Evolutionary conservation across 2,113 vertebrate genomes (phyloP).

Genomic region (Leptobrachium ailaonicum): DNA sequence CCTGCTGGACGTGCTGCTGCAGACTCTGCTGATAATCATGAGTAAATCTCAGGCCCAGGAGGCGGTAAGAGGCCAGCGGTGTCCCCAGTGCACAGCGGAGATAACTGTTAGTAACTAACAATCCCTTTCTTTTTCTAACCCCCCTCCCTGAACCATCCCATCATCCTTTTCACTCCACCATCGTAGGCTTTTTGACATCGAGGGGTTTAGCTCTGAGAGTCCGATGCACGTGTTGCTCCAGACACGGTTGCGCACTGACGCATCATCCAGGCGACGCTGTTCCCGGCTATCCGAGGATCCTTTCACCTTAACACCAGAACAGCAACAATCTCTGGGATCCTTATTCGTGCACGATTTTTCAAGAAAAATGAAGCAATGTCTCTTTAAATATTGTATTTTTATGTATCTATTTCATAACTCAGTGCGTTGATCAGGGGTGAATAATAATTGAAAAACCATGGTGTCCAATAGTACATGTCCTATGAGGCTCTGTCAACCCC

Average conservation of each 20-base stretch:
- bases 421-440: too few relatives aligned
- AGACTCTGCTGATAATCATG: conserved; percentile 95
- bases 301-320: background rate
- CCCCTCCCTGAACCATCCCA: conserved; percentile 53
- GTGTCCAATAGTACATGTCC: too few relatives aligned
- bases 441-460: too few relatives aligned
- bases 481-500: too few relatives aligned
- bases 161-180: conserved; percentile 14
- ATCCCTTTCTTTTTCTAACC: conserved; percentile 75
- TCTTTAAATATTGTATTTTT: too few relatives aligned
- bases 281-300: background rate
- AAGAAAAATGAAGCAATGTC: too few relatives aligned
- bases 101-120: conserved; percentile 99
- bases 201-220: background rate
- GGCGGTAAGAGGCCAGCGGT: conserved; percentile 99
- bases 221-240: background rate
- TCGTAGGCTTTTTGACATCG: background rate
- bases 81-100: conserved; percentile 99
- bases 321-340: background rate
- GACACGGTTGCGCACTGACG: background rate
- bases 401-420: too few relatives aligned
- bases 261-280: background rate
- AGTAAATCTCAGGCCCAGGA: conserved; percentile 98
- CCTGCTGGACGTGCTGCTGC: conserved; percentile 95
- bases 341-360: too few relatives aligned